These are phyloP conservation scores for Ornithorhynchus anatinus DNA, from an alignment of 2,113 vertebrate genomes.

Conservation along the genomic window DNA sequence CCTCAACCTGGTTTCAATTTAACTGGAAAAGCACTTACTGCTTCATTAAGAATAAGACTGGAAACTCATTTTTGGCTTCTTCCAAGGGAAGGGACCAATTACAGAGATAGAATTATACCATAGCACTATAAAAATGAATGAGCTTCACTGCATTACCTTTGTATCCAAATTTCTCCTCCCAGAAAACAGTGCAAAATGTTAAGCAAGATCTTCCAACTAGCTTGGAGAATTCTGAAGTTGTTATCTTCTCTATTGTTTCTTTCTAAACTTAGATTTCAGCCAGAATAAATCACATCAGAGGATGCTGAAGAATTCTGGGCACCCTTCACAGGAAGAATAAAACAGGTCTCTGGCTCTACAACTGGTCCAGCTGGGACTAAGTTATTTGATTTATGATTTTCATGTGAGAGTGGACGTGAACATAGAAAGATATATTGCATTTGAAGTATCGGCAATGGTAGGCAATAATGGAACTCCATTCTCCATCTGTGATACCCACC, in stretches of 20 bases:
- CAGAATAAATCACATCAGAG: neutral
- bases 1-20: constrained; percentile 18
- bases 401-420: too few species aligned
- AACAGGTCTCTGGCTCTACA: too few species aligned
- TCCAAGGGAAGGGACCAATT: neutral
- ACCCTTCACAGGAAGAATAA: too few species aligned
- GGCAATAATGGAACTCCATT: too few species aligned
- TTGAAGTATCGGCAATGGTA: too few species aligned
- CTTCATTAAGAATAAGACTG: constrained; percentile 4
- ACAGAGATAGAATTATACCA: neutral
- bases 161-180: neutral
- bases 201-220: neutral
- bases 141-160: neutral
- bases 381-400: neutral
- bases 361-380: too few species aligned
- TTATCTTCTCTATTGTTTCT: neutral
- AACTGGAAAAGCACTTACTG: neutral
- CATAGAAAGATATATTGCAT: too few species aligned
- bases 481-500: too few species aligned
- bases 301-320: neutral
- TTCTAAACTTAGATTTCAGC: neutral
- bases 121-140: neutral
- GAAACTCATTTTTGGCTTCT: neutral
- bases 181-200: neutral
- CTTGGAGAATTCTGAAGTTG: neutral